Conservation (phyloP, 2,797 vertebrate species). For the Gorsachius magnificus region DNA sequence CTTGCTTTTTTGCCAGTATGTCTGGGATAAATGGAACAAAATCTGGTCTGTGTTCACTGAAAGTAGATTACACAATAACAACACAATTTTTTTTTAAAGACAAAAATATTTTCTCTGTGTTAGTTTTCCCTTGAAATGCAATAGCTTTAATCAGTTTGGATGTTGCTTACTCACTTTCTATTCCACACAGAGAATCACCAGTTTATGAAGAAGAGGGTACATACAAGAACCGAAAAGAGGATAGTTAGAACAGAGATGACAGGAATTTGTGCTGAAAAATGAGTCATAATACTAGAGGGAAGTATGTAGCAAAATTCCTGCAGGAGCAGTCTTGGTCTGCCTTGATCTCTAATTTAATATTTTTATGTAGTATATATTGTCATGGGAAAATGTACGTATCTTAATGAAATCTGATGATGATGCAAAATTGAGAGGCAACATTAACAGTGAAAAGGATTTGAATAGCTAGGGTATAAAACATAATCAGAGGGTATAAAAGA, state of each 20-base stretch:
- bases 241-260: background rate
- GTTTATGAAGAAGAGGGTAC: background rate
- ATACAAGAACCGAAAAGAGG: background rate
- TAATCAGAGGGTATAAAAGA: background rate
- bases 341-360: background rate
- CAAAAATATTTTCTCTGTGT: background rate
- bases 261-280: background rate
- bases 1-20: background rate
- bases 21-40: slow-evolving; percentile 3
- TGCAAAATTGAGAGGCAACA: background rate
- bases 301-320: background rate
- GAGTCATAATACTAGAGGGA: background rate
- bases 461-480: background rate
- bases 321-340: background rate
- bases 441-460: background rate
- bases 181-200: background rate
- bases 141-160: background rate
- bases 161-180: background rate
- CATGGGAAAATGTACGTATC: background rate
- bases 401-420: background rate
- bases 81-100: background rate
- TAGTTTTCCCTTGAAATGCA: background rate
- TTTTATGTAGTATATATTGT: background rate
- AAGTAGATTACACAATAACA: background rate
- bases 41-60: background rate